Base-by-base conservation (phyloP, 2,113 vertebrate species). In the Neogale vison region DNA sequence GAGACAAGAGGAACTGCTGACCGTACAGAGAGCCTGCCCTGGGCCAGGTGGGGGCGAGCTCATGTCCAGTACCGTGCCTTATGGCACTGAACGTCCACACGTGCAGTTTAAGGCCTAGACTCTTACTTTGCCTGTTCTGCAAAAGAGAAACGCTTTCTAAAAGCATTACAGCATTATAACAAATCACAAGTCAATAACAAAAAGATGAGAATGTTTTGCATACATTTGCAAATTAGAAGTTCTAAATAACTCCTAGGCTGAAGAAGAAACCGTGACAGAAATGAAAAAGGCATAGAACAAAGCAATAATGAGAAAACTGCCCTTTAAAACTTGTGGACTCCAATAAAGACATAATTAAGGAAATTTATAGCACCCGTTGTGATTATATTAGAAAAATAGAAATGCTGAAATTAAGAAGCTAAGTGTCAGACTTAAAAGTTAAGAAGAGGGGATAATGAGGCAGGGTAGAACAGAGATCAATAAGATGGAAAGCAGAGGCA, bases 1-100 rank as follows among this genome's bases (percentile, higher is more conserved):
- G 4, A n/a, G 61, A 34, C 2, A 11, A 34, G 10, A 7, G 4
- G 10, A 63, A 21, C 15, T 10, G 45, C 45, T 4, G 14, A 21
- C 36, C 1, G 4, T 15, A 17, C 26, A 1, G 0, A 39, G 34
- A 4, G 42, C 69, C 3, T 3, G 21, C 39, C 24, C 2, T 2
- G 14, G 23, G 7, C 36, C 29, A 4, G n/a, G 29, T 4, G 18
- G 1, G 42, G 6, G 18, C 4, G 21, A 20, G 36, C 36, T 29
- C 59, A 3, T 11, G 4, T 14, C 31, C 1, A 9, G 21, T 23
- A 0, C 23, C 2, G 0, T 8, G 2, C 36, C 4, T 17, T 6
- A 1, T 7, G 10, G n/a, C 61, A 1, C 21, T 26, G 84, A 15
- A 20, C 29, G 42, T n/a, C 26, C 50, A 47, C 7, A 14, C 18